Conservation (phyloP, 2,888 invertebrate genomes). For the Prenolepis imparis region DNA sequence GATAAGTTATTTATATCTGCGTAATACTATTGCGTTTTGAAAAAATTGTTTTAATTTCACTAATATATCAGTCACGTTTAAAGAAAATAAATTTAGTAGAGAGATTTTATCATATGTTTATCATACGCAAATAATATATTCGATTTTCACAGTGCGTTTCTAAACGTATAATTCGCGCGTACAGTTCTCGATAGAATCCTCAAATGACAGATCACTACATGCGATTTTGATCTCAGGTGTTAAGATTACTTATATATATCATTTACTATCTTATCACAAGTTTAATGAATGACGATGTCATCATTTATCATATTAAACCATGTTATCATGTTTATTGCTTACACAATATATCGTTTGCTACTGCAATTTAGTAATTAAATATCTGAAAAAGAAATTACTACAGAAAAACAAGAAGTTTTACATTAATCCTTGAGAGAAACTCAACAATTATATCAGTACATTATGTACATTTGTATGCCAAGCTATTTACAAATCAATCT, state of each 20-base stretch:
- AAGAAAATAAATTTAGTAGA: not conserved
- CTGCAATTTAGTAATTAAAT: conserved; percentile 9
- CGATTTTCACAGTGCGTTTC: conserved; percentile 23
- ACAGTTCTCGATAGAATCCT: not conserved
- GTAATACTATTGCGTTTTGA: conserved; percentile 4
- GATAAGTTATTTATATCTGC: conserved; percentile 7
- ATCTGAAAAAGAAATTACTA: not conserved
- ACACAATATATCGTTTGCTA: not conserved
- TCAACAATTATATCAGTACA: not conserved
- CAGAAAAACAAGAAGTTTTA: not conserved
- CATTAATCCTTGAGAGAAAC: conserved; percentile 8
- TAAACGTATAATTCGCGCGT: not conserved
- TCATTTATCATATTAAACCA: conserved; percentile 22
- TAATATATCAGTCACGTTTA: conserved; percentile 28
- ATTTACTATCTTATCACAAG: conserved; percentile 69
- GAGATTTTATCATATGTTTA: not conserved
- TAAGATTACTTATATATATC: conserved; percentile 54
- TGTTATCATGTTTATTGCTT: conserved; percentile 26
- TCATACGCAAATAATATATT: not conserved
- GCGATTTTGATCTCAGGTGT: conserved; percentile 14
- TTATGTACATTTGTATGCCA: not conserved
- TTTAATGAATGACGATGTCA: conserved; percentile 14
- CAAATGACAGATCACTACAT: conserved; percentile 34
- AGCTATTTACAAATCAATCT: not conserved
- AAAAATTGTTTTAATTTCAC: conserved; percentile 47